Percentiles rank a stretch among this genome's conserved stretches.
These are phyloP conservation scores for Barbus barbus DNA, from an alignment of 2,113 vertebrate genomes.

Conservation along the genomic window DNA sequence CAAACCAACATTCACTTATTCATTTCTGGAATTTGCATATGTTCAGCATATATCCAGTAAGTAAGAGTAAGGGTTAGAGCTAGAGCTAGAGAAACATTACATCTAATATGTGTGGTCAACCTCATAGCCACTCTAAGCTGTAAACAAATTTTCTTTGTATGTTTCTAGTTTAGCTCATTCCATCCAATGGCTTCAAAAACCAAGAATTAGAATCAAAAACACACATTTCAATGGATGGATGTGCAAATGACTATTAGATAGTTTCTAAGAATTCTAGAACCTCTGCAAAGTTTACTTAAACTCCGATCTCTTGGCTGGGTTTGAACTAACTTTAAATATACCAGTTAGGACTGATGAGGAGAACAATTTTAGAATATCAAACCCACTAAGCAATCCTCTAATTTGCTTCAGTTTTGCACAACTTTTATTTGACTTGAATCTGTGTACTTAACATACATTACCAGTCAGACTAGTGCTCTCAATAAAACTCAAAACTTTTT, in stretches of 20 bases:
- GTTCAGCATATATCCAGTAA: background rate
- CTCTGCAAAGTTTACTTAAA: constrained; percentile 2
- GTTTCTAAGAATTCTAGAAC: background rate
- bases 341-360: background rate
- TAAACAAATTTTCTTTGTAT: background rate
- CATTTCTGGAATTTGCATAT: background rate
- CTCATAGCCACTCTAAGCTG: constrained; percentile 1
- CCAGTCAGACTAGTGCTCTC: background rate
- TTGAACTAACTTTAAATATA: too few relatives aligned
- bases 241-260: background rate
- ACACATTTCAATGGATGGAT: background rate
- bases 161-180: constrained; percentile 20
- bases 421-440: background rate
- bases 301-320: background rate
- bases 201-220: background rate
- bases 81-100: background rate
- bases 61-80: background rate
- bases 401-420: background rate
- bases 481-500: too few relatives aligned
- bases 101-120: constrained; percentile 5
- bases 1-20: constrained; percentile 26
- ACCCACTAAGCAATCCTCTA: background rate
- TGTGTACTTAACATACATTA: background rate
- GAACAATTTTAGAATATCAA: background rate
- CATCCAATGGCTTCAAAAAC: constrained; percentile 7